Percentiles rank a stretch among this genome's conserved stretches.
These are phyloP conservation scores for Mastigias papua DNA, from an alignment of 30 jellyfish, hydroid and myxozoan species.

Conservation along the genomic window DNA sequence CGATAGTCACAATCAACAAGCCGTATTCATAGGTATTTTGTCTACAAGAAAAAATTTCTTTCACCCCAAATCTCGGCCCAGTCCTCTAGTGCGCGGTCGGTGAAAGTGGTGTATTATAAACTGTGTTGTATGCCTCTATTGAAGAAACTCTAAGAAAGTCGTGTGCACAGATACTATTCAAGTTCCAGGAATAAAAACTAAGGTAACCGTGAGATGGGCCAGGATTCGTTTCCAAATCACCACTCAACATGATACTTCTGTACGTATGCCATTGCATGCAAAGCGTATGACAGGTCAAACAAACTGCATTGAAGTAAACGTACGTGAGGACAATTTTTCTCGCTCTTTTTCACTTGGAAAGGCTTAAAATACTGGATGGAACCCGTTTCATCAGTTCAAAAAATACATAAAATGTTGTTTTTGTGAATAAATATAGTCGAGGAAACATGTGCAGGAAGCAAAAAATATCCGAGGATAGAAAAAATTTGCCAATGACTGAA, in stretches of 20 bases:
- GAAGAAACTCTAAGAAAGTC: background rate
- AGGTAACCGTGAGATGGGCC: background rate
- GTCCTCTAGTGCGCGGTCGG: too few species aligned
- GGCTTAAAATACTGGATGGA: background rate
- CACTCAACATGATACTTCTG: background rate
- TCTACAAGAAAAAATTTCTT: too few species aligned
- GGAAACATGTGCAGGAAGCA: too few species aligned
- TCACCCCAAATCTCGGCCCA: too few species aligned
- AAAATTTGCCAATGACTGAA: background rate
- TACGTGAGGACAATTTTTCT: background rate
- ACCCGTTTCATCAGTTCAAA: background rate
- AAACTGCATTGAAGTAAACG: background rate
- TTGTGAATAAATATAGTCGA: background rate
- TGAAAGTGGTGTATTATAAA: background rate
- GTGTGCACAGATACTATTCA: background rate
- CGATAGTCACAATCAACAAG: too few species aligned
- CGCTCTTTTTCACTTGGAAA: too few species aligned
- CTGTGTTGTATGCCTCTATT: background rate
- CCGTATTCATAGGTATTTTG: too few species aligned
- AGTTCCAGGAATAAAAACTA: conserved; percentile 1
- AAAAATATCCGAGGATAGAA: background rate
- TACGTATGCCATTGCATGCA: background rate
- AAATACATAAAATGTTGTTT: background rate
- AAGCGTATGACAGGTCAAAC: background rate
- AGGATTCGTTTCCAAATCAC: background rate